A percentile compares a stretch with the other conserved stretches of the same genome.
These are phyloP conservation scores for Eulemur rubriventer DNA, from an alignment of 2,797 vertebrate species.

Conservation along the genomic window DNA sequence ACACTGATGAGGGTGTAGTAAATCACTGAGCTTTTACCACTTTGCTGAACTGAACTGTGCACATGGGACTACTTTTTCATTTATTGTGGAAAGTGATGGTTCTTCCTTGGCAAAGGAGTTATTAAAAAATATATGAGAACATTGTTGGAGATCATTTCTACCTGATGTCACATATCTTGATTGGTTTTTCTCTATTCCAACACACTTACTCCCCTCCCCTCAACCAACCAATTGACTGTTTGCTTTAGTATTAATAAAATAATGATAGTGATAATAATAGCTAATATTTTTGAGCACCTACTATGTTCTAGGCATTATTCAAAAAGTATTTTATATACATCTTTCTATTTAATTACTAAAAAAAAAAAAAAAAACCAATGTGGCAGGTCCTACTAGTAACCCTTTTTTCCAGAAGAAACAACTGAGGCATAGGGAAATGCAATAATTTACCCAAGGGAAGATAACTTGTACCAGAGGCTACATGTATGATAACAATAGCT, in stretches of 20 bases:
- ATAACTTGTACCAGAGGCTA: background rate
- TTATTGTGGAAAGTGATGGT: constrained; percentile 26
- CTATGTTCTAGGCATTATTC: background rate
- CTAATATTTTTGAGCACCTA: background rate
- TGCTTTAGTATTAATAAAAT: constrained; percentile 7
- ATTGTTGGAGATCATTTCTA: constrained; percentile 2
- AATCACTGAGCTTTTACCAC: constrained; percentile 26
- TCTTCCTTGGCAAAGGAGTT: constrained; percentile 23
- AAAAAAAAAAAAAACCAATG: background rate
- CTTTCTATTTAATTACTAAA: background rate
- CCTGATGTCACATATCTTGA: background rate
- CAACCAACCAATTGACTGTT: background rate
- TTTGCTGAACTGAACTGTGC: constrained; percentile 48
- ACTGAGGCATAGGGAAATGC: background rate
- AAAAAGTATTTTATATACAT: background rate
- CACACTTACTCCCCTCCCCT: background rate
- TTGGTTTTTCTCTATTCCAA: background rate
- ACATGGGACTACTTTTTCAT: constrained; percentile 31
- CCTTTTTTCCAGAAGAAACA: background rate
- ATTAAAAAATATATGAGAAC: constrained; percentile 38
- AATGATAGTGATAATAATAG: background rate
- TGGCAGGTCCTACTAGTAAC: background rate
- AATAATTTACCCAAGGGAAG: background rate
- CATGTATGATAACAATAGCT: background rate
- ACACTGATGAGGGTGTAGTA: background rate